Conservation (phyloP, 1,140 invertebrate genomes). For the Drosophila repleta region DNA sequence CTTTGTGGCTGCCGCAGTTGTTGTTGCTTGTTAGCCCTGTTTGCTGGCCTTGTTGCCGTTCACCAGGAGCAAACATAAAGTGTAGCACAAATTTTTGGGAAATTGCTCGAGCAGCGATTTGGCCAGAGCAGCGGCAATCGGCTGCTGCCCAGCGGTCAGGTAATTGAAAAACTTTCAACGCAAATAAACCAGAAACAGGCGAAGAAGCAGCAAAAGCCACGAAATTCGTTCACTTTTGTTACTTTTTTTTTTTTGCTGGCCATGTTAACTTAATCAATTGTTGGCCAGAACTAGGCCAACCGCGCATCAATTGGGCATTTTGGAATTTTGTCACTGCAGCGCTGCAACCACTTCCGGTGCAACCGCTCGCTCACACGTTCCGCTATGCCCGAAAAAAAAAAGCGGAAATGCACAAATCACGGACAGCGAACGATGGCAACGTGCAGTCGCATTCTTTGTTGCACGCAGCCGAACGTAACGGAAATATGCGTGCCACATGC, state of each 20-base stretch:
- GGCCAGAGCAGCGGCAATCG: conserved; percentile 29
- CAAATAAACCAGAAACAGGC: conserved; percentile 39
- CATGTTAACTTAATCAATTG: conserved; percentile 64
- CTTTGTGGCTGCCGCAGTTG: not conserved
- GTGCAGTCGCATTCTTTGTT: conserved; percentile 52
- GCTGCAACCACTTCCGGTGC: conserved; percentile 10
- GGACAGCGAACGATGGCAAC: conserved; percentile 1
- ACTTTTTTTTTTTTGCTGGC: not conserved
- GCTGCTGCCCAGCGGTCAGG: conserved; percentile 50
- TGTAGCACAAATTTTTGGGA: conserved; percentile 41
- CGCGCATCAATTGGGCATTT: conserved; percentile 31
- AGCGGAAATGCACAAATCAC: conserved; percentile 78
- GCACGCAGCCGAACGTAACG: conserved; percentile 55
- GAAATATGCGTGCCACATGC: conserved; percentile 66
- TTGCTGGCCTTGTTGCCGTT: conserved; percentile 17
- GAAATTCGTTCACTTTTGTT: not conserved
- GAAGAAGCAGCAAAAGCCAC: too few relatives aligned
- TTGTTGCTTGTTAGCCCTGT: conserved; percentile 12
- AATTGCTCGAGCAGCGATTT: conserved; percentile 42
- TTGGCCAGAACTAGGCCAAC: conserved; percentile 44
- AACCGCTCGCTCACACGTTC: conserved; percentile 25
- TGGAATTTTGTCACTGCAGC: conserved; percentile 13
- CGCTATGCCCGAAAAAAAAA: conserved; percentile 51
- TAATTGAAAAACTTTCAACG: conserved; percentile 76
- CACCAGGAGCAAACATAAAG: conserved; percentile 33